Evolutionary conservation across 2,797 vertebrate species (phyloP).

Genomic region (Mycteria americana): DNA sequence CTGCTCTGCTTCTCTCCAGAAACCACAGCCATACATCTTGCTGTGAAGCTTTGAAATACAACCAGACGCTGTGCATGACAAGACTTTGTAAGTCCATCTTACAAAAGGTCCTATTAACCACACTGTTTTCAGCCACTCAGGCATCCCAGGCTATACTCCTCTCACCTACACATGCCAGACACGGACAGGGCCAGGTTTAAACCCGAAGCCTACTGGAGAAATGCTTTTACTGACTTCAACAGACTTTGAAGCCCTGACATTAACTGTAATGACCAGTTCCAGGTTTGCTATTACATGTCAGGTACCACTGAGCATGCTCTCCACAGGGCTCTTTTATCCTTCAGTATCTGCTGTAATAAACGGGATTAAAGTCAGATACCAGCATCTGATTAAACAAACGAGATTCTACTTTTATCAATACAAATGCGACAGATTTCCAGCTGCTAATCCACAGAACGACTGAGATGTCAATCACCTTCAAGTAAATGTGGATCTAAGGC

Average conservation of each 20-base stretch:
- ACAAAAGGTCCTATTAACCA: not conserved
- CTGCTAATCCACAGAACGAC: not conserved
- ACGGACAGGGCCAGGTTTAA: not conserved
- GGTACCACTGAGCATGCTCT: not conserved
- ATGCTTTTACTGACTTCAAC: not conserved
- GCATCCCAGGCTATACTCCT: not conserved
- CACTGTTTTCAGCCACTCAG: not conserved
- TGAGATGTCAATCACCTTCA: not conserved
- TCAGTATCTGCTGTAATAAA: not conserved
- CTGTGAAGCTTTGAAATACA: not conserved
- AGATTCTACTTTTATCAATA: conserved; percentile 11
- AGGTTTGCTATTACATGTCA: not conserved
- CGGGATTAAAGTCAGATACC: not conserved
- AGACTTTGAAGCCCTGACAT: not conserved
- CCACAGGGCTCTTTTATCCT: not conserved
- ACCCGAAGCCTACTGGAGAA: not conserved
- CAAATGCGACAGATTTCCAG: not conserved
- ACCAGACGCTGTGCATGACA: not conserved
- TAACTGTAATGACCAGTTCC: not conserved
- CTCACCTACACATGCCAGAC: fast-evolving
- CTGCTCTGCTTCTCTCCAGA: not conserved
- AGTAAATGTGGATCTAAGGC: not conserved
- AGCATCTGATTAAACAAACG: not conserved
- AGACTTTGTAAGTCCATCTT: not conserved
- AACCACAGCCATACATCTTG: not conserved